A percentile compares a stretch with the other conserved stretches of the same genome.
phyloP scores from a whole-genome alignment of 2,113 vertebrate species.

The Tetrax tetrax region DNA sequence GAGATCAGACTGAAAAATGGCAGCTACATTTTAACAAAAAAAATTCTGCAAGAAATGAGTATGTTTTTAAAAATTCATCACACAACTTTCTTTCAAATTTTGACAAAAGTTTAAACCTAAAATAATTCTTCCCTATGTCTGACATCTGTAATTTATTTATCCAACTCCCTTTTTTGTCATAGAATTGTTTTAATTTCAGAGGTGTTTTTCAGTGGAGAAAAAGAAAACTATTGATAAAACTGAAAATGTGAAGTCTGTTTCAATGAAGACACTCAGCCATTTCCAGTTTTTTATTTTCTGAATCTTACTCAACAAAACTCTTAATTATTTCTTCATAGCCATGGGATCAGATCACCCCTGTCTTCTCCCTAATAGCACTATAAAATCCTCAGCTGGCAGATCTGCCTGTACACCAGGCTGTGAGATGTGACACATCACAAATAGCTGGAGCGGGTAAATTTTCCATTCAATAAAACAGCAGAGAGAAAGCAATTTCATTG shows the following conservation, averaged over 20 bases:
- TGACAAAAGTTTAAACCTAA: not conserved
- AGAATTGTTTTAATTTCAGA: not conserved
- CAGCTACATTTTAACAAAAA: not conserved
- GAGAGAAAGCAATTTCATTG: not conserved
- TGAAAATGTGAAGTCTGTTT: not conserved
- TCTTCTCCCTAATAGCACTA: not conserved
- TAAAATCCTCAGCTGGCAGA: constrained; percentile 10
- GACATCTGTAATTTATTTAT: not conserved
- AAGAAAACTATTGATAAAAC: not conserved
- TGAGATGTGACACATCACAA: not conserved
- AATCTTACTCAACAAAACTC: constrained; percentile 10
- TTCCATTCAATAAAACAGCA: not conserved
- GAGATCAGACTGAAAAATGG: not conserved
- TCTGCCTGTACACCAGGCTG: not conserved
- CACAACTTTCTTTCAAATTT: not conserved
- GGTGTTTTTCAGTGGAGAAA: not conserved
- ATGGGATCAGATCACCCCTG: not conserved
- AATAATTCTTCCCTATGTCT: not conserved
- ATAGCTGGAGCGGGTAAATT: not conserved
- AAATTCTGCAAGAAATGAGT: not conserved
- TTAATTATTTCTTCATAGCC: not conserved
- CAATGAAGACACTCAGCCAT: not conserved
- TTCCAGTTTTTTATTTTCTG: not conserved
- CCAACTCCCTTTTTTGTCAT: not conserved
- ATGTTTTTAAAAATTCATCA: not conserved